Conservation (phyloP, 2,888 invertebrate genomes). For the Oligia latruncula region DNA sequence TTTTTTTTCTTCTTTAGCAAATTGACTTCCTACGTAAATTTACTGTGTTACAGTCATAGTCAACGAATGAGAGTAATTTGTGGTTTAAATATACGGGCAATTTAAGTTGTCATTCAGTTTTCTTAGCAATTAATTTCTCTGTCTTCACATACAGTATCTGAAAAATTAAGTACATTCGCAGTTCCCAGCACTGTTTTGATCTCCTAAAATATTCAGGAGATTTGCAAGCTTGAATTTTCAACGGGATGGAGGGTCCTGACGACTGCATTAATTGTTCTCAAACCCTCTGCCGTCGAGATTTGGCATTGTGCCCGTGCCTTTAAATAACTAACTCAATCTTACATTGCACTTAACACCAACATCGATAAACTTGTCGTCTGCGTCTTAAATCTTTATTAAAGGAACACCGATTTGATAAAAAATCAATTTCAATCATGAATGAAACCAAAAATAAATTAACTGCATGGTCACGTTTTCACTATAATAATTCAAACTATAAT, state of each 20-base stretch:
- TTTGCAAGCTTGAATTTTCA: neutral
- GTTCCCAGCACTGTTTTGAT: neutral
- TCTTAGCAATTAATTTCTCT: no score
- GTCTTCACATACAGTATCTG: neutral
- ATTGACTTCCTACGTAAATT: no score
- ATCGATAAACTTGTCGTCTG: constrained; percentile 8
- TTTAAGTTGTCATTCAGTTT: neutral
- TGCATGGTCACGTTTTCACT: neutral
- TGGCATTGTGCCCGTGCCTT: constrained; percentile 23
- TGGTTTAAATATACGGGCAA: neutral
- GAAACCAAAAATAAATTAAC: neutral
- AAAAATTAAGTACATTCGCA: no score
- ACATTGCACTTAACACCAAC: constrained; percentile 9
- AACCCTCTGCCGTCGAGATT: constrained; percentile 9
- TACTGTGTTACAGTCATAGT: neutral
- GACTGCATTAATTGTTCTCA: constrained; percentile 17
- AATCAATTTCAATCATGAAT: neutral
- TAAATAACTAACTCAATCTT: constrained; percentile 21
- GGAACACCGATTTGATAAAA: neutral
- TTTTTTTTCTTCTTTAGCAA: no score
- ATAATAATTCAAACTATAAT: neutral
- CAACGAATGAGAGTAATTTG: neutral
- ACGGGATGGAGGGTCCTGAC: neutral
- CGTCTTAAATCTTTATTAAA: no score
- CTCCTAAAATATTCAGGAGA: neutral